phyloP scores from a whole-genome alignment of 2,113 vertebrate species.

The Aegithalos caudatus region DNA sequence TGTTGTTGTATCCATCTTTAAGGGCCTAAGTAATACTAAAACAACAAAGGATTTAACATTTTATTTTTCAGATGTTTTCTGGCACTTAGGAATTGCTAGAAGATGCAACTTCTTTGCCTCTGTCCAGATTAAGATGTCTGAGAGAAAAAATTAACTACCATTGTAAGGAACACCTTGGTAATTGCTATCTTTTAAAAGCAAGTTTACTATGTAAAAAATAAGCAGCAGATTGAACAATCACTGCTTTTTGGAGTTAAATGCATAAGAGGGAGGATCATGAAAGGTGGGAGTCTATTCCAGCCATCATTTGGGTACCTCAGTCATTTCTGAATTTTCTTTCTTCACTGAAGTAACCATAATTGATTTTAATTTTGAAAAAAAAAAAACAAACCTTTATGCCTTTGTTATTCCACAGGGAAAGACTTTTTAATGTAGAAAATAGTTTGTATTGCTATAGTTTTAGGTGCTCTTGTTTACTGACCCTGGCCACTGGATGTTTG shows the following conservation, averaged over 20 bases:
- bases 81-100: not conserved
- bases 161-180: not conserved
- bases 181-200: not conserved
- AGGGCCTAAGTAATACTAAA: not conserved
- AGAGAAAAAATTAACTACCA: not conserved
- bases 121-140: not conserved
- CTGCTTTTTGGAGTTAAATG: not conserved
- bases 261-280: not conserved
- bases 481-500: not conserved
- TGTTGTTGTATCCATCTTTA: not conserved
- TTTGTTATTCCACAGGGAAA: not conserved
- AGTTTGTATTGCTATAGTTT: not conserved
- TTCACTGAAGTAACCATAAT: not conserved
- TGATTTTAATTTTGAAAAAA: not conserved
- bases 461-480: not conserved
- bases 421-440: not conserved
- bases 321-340: not conserved
- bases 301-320: fast-evolving
- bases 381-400: not conserved
- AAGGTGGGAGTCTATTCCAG: not conserved
- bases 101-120: not conserved
- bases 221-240: not conserved
- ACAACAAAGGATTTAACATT: not conserved
- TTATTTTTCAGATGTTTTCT: not conserved
- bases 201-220: not conserved